A percentile compares a stretch with the other conserved stretches of the same genome.
Evolutionary conservation across 2,888 invertebrate species (phyloP).

Genomic region (Muscina levida): DNA sequence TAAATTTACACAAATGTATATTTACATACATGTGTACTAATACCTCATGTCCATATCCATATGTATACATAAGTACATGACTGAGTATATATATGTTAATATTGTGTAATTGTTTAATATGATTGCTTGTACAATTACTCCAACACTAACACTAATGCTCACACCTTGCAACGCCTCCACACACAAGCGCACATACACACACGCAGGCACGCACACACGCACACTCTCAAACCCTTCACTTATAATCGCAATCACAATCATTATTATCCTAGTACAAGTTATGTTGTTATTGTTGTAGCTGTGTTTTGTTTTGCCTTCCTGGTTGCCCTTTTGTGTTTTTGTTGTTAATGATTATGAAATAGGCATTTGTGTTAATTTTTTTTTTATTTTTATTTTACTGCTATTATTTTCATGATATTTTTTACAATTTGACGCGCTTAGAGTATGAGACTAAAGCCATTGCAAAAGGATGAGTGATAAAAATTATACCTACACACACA

Average conservation of each 20-base stretch:
- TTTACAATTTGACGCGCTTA: too few relatives aligned
- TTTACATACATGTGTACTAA: background rate
- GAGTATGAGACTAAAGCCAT: background rate
- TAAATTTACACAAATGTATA: too few relatives aligned
- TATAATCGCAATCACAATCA: too few relatives aligned
- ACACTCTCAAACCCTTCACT: too few relatives aligned
- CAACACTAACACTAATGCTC: slow-evolving; percentile 22
- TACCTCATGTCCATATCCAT: background rate
- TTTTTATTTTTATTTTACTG: slow-evolving; percentile 5
- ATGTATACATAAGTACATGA: background rate
- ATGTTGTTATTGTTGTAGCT: slow-evolving; percentile 4
- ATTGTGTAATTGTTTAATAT: slow-evolving; percentile 32
- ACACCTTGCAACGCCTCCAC: background rate
- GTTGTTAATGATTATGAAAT: slow-evolving; percentile 12
- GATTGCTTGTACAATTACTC: slow-evolving; percentile 26
- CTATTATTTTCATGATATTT: too few relatives aligned
- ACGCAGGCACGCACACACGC: too few relatives aligned
- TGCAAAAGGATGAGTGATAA: background rate
- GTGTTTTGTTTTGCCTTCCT: too few relatives aligned
- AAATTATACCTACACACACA: background rate
- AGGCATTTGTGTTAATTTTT: slow-evolving; percentile 10
- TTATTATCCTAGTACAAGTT: too few relatives aligned
- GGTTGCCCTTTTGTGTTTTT: slow-evolving; percentile 21
- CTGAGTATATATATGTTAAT: background rate
- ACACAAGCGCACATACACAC: background rate